Evolutionary conservation across 2,113 vertebrate species (phyloP).

Genomic region (Lutjanus erythropterus): DNA sequence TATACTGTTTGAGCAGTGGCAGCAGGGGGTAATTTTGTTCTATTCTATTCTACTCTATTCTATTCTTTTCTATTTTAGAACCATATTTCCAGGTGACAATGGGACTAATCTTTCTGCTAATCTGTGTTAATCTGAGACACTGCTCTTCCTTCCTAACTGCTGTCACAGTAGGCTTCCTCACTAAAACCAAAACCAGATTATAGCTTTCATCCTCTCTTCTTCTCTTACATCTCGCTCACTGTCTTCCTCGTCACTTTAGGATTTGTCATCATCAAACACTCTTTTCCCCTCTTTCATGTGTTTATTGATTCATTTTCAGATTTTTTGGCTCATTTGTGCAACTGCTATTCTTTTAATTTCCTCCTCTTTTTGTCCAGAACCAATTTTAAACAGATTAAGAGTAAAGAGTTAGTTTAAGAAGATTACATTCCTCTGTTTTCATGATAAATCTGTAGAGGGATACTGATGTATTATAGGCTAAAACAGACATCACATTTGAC

Average conservation of each 20-base stretch:
- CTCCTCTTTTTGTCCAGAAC: conserved; percentile 16
- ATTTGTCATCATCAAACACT: not conserved
- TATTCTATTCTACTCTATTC: conserved; percentile 5
- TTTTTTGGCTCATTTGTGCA: not conserved
- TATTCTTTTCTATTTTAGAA: conserved; percentile 2
- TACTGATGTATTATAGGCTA: not conserved
- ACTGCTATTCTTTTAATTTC: conserved; percentile 6
- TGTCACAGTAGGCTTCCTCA: conserved; percentile 51
- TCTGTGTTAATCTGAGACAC: conserved; percentile 60
- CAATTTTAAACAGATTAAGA: conserved; percentile 31
- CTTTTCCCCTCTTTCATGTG: not conserved
- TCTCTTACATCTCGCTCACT: not conserved
- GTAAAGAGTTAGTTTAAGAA: conserved; percentile 35
- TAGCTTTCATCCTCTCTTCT: conserved; percentile 24
- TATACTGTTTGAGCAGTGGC: not conserved
- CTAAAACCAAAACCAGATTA: conserved; percentile 58
- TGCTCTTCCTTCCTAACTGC: conserved; percentile 33
- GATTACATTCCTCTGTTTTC: conserved; percentile 11
- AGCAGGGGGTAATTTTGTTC: conserved; percentile 31
- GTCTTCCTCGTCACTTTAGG: conserved; percentile 10
- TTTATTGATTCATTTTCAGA: not conserved
- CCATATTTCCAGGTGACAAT: conserved; percentile 44
- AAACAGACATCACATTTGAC: not conserved
- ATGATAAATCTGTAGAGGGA: conserved; percentile 7
- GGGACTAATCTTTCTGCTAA: conserved; percentile 51